phyloP scores from a whole-genome alignment of 2,888 invertebrate genomes.

The Druceiella hillmani region DNA sequence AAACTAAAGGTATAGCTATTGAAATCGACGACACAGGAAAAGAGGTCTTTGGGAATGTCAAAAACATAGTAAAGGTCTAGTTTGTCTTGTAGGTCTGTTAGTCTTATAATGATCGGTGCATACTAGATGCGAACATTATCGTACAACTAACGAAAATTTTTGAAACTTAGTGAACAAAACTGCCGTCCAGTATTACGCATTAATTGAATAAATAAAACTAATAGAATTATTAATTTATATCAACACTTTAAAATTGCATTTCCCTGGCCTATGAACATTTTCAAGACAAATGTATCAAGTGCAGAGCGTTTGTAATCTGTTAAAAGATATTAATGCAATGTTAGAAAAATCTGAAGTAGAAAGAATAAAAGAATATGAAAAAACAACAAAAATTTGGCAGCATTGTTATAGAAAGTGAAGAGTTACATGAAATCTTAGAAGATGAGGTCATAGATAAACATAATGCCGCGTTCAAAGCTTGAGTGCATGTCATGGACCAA shows the following conservation, averaged over 20 bases:
- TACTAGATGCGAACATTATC: slow-evolving; percentile 7
- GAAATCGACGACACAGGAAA: slow-evolving; percentile 8
- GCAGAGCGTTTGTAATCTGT: slow-evolving; percentile 9
- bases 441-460: slow-evolving; percentile 12
- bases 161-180: slow-evolving; percentile 8
- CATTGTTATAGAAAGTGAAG: slow-evolving; percentile 9
- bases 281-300: slow-evolving; percentile 15
- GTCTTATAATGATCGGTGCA: slow-evolving; percentile 9
- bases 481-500: slow-evolving; percentile 8
- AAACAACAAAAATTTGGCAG: slow-evolving; percentile 12
- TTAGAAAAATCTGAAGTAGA: slow-evolving; percentile 10
- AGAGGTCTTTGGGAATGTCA: slow-evolving; percentile 8
- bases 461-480: slow-evolving; percentile 10
- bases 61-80: slow-evolving; percentile 5
- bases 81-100: too few relatives aligned
- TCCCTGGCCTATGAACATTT: slow-evolving; percentile 14
- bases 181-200: slow-evolving; percentile 3
- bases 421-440: slow-evolving; percentile 12
- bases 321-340: slow-evolving; percentile 11
- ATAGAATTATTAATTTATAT: slow-evolving; percentile 8
- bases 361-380: slow-evolving; percentile 9
- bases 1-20: slow-evolving; percentile 7
- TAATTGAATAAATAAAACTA: slow-evolving; percentile 5
- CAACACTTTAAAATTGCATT: slow-evolving; percentile 14
- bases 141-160: slow-evolving; percentile 8